phyloP scores from a whole-genome alignment of 2,113 vertebrate genomes.

The Odocoileus virginianus region DNA sequence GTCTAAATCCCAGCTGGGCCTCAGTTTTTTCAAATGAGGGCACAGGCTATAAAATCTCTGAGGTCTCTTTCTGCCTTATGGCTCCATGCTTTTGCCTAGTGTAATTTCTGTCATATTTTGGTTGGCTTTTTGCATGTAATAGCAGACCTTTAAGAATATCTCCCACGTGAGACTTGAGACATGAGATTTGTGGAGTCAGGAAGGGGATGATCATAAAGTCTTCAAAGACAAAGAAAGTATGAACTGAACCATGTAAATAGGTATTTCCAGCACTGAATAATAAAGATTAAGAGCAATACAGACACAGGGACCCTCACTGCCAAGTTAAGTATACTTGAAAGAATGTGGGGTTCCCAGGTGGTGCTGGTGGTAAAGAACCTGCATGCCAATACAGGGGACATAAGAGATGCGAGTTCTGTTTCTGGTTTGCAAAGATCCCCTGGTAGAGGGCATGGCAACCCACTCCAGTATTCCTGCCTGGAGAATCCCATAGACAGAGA shows the following conservation, averaged over 20 bases:
- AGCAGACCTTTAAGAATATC: neutral
- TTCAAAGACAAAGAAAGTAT: neutral
- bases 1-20: neutral
- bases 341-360: neutral
- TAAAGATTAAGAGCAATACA: neutral
- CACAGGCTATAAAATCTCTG: neutral
- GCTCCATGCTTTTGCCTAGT: neutral
- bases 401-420: neutral
- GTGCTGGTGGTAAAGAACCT: neutral
- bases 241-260: neutral
- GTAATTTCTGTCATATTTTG: neutral
- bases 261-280: neutral
- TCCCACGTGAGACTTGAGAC: neutral
- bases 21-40: neutral
- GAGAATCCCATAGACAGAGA: neutral
- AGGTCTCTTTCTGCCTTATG: neutral
- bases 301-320: neutral
- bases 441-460: neutral
- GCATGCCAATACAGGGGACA: neutral
- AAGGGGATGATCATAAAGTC: neutral
- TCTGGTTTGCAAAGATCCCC: neutral
- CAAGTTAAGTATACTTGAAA: neutral
- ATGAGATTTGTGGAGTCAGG: neutral
- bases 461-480: neutral
- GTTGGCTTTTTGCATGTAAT: neutral